Conservation (phyloP, 2,797 vertebrate genomes). For the Falco biarmicus region DNA sequence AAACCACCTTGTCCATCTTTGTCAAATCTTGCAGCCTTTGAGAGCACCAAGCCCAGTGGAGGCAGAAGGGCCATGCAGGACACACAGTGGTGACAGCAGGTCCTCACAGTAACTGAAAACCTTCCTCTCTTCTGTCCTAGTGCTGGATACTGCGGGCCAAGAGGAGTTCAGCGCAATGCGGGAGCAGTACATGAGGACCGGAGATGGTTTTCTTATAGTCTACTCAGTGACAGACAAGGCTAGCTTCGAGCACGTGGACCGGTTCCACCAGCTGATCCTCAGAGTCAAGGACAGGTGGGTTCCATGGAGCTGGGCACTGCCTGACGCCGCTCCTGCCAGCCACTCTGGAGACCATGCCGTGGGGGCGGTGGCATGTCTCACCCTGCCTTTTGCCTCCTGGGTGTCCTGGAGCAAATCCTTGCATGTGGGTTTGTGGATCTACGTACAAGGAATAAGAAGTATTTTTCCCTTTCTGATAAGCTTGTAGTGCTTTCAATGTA, state of each 20-base stretch:
- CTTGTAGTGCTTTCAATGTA: fast-evolving
- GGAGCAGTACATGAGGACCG: conserved; percentile 99
- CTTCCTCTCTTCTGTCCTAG: conserved; percentile 69
- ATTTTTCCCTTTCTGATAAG: not conserved
- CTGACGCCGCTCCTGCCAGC: not conserved
- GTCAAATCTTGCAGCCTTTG: not conserved
- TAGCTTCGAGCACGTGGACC: conserved; percentile 97
- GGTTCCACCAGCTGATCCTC: conserved; percentile 98
- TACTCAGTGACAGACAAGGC: conserved; percentile 98
- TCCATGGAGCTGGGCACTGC: not conserved
- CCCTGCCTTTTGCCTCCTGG: not conserved
- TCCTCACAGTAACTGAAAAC: not conserved
- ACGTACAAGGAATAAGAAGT: not conserved
- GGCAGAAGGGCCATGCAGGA: not conserved
- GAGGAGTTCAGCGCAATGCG: conserved; percentile 99
- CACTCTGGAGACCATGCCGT: fast-evolving
- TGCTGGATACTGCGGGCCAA: conserved; percentile 97
- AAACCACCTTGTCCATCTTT: not conserved
- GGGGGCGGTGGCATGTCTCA: fast-evolving
- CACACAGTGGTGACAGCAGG: not conserved
- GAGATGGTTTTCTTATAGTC: conserved; percentile 98
- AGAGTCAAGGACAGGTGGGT: conserved; percentile 96
- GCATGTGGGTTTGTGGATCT: not conserved
- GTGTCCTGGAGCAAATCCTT: not conserved
- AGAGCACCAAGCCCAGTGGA: not conserved